These are phyloP conservation scores for Bellardia bayeri DNA, from an alignment of 2,888 invertebrate genomes.

Conservation along the genomic window DNA sequence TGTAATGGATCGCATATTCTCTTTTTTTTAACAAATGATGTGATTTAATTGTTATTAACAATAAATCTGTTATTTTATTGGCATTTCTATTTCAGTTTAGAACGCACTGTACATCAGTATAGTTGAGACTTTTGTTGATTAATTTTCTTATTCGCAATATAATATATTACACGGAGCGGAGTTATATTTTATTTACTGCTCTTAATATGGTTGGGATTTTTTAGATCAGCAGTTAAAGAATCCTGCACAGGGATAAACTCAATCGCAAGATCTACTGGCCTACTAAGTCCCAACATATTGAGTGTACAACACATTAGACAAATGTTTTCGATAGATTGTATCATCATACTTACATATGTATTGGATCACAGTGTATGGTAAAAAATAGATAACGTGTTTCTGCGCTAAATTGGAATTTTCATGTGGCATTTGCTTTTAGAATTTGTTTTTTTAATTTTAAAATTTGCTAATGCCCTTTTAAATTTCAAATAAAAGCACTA, in stretches of 20 bases:
- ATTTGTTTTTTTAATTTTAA: not conserved
- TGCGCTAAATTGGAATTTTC: conserved; percentile 81
- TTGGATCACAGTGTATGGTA: not conserved
- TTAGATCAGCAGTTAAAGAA: conserved; percentile 84
- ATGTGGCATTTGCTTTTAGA: conserved; percentile 77
- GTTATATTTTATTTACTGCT: conserved; percentile 72
- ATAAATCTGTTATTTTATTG: conserved; percentile 64
- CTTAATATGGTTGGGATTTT: conserved; percentile 84
- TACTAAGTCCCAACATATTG: conserved; percentile 85
- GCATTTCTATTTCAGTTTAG: conserved; percentile 63
- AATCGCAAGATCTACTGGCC: conserved; percentile 82
- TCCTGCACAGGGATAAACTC: conserved; percentile 26
- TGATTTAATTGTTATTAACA: conserved; percentile 49
- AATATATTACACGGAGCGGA: not conserved
- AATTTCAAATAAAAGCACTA: conserved; percentile 81
- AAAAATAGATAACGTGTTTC: conserved; percentile 55
- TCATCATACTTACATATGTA: too few relatives aligned
- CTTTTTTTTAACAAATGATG: conserved; percentile 52
- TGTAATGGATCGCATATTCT: conserved; percentile 61
- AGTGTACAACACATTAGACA: conserved; percentile 74
- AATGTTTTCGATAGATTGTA: not conserved
- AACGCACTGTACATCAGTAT: conserved; percentile 51
- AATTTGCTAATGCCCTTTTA: conserved; percentile 80
- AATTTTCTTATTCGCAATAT: not conserved
- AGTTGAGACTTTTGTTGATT: conserved; percentile 47